phyloP scores from a whole-genome alignment of 2,888 invertebrate genomes.

The Stictocephala bisonia region DNA sequence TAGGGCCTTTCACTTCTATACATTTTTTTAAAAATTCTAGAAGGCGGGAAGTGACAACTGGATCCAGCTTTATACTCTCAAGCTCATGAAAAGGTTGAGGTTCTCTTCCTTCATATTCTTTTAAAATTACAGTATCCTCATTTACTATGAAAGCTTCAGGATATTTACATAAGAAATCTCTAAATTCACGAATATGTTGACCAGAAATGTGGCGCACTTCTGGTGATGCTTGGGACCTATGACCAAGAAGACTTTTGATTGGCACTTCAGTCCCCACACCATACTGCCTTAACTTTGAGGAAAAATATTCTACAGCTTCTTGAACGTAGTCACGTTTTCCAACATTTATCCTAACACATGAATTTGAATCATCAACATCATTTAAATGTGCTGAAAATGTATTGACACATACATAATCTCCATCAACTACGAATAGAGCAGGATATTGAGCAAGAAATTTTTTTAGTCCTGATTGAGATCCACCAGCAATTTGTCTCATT shows the following conservation, averaged over 20 bases:
- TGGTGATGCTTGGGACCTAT: conserved; percentile 95
- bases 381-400: conserved; percentile 74
- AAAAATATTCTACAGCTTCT: conserved; percentile 98
- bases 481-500: conserved; percentile 96
- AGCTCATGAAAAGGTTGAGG: conserved; percentile 77
- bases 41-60: conserved; percentile 83
- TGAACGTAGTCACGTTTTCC: conserved; percentile 89
- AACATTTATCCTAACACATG: conserved; percentile 33
- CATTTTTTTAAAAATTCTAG: conserved; percentile 85
- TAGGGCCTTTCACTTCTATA: conserved; percentile 83
- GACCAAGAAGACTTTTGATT: conserved; percentile 95
- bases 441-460: conserved; percentile 98
- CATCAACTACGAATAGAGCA: conserved; percentile 93
- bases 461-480: conserved; percentile 95
- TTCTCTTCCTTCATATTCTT: conserved; percentile 73
- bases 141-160: conserved; percentile 87
- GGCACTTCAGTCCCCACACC: conserved; percentile 97
- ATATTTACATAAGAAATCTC: conserved; percentile 87
- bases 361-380: conserved; percentile 64
- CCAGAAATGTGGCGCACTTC: conserved; percentile 97
- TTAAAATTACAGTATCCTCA: conserved; percentile 83
- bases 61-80: conserved; percentile 83
- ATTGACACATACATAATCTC: conserved; percentile 89
- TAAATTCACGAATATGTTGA: conserved; percentile 94
- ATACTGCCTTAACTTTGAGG: conserved; percentile 93